Evolutionary conservation across 2,797 vertebrate species (phyloP).

Genomic region (Malacoctenus gilli): DNA sequence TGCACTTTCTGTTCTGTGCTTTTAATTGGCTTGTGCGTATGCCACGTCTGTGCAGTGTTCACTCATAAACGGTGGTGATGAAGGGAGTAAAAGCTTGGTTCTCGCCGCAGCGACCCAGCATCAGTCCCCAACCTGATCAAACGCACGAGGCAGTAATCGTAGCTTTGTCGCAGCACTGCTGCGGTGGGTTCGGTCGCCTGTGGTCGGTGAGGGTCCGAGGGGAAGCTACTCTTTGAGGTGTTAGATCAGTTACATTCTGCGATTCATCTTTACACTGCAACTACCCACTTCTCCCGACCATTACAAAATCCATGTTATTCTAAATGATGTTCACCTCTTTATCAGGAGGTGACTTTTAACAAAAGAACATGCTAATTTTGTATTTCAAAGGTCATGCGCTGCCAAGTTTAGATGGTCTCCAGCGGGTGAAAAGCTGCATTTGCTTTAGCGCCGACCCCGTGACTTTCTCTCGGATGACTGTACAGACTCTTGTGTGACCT

Average conservation of each 20-base stretch:
- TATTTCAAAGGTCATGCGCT: neutral
- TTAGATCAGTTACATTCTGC: neutral
- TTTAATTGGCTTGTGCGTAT: too few species aligned
- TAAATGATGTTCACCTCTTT: neutral
- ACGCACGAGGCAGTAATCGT: neutral
- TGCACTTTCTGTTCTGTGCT: too few species aligned
- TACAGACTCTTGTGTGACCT: neutral
- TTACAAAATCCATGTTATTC: neutral
- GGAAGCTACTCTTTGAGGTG: too few species aligned
- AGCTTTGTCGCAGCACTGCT: neutral
- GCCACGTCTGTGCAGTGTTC: too few species aligned
- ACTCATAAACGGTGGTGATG: neutral
- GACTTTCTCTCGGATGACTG: constrained; percentile 1
- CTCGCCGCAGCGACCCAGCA: neutral
- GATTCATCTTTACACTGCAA: neutral
- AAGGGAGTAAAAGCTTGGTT: too few species aligned
- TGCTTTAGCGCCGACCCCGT: neutral
- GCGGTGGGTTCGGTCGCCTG: neutral
- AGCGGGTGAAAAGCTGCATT: neutral
- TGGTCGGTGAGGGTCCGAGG: neutral
- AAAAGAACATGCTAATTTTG: neutral
- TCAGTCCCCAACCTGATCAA: constrained; percentile 2
- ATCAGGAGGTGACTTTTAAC: too few species aligned
- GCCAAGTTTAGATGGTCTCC: neutral
- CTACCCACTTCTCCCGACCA: neutral